A percentile compares a stretch with the other conserved stretches of the same genome.
These are phyloP conservation scores for Saturnia japonica DNA, from an alignment of 2,888 invertebrate genomes.

Conservation along the genomic window DNA sequence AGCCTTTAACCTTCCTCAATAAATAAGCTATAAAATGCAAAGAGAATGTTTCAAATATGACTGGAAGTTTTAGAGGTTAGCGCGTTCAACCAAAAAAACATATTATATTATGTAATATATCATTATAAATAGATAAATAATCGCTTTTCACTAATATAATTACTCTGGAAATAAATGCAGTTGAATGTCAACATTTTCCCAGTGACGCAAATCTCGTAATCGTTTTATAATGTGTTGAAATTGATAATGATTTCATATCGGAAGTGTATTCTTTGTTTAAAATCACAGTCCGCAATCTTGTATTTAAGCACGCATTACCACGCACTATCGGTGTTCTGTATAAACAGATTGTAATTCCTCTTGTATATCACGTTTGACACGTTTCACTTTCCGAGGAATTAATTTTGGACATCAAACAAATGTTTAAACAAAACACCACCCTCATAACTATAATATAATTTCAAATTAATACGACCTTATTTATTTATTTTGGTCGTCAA, in stretches of 20 bases:
- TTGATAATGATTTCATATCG: neutral
- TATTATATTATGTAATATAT: too few relatives aligned
- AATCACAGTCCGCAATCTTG: neutral
- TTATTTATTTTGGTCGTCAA: too few relatives aligned
- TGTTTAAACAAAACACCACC: neutral
- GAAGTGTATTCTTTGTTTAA: neutral
- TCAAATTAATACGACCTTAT: neutral
- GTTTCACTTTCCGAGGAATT: neutral
- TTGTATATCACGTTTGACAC: conserved; percentile 5
- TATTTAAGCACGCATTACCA: neutral
- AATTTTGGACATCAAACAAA: neutral
- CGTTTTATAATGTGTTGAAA: neutral
- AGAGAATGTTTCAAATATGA: too few relatives aligned
- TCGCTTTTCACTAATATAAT: too few relatives aligned
- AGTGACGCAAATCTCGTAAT: neutral
- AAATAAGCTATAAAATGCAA: too few relatives aligned
- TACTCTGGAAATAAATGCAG: neutral
- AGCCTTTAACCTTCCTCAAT: too few relatives aligned
- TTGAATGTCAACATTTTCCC: neutral
- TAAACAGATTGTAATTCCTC: conserved; percentile 7
- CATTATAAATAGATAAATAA: too few relatives aligned
- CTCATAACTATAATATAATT: neutral
- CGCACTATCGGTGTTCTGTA: conserved; percentile 9
- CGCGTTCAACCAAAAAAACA: too few relatives aligned
- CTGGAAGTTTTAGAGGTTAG: too few relatives aligned